These are phyloP conservation scores for Hyperoodon ampullatus DNA, from an alignment of 2,113 vertebrate species.

Conservation along the genomic window DNA sequence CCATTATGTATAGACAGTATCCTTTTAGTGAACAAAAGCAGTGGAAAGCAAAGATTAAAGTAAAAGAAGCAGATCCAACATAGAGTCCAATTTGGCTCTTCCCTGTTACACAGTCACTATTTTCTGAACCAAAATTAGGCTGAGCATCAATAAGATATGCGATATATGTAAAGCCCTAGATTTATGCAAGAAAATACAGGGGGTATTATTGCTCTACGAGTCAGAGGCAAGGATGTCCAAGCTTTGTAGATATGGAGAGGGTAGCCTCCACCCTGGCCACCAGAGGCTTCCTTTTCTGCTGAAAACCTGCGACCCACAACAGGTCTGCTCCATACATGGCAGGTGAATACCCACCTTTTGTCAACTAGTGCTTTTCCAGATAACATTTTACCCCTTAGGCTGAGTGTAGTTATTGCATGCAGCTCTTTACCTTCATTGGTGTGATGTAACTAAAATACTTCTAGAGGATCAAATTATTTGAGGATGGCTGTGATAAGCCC, in stretches of 20 bases:
- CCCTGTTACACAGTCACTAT: neutral
- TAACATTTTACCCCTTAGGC: neutral
- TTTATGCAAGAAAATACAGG: neutral
- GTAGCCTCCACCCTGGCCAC: neutral
- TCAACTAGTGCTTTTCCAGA: neutral
- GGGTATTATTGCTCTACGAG: neutral
- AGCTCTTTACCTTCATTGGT: neutral
- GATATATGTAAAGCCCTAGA: neutral
- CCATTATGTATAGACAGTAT: no score
- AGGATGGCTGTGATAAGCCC: neutral
- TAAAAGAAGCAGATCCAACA: no score
- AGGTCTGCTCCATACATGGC: fast-evolving
- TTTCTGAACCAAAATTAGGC: neutral
- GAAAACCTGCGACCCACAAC: neutral
- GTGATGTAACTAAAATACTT: neutral
- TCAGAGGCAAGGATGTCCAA: neutral
- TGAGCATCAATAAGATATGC: neutral
- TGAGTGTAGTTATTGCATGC: neutral
- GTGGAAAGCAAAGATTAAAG: no score
- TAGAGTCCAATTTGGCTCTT: no score
- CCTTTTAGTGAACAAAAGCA: no score
- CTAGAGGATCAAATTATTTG: neutral
- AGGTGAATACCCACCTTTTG: neutral
- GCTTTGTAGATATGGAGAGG: neutral
- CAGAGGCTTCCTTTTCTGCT: neutral